Evolutionary conservation across 2,797 vertebrate genomes (phyloP), one percentile per base, ranked within the genome.

Genomic region (Enteromius unitaeniatus): DNA sequence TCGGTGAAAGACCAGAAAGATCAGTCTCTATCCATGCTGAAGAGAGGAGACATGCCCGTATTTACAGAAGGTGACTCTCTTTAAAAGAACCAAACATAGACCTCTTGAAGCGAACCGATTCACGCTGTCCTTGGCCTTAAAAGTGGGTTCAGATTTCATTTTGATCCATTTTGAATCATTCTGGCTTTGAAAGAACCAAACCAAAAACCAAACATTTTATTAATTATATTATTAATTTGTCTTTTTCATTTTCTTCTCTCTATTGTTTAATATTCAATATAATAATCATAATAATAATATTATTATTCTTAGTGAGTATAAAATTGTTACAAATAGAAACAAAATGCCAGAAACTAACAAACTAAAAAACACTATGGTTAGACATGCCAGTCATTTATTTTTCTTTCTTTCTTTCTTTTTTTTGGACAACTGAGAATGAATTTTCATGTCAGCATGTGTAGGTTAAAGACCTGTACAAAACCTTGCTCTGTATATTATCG

Each of bases 41-140:
- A 21, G 34, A 60, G 13, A 60, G 58, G 21, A 37, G 40, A 21
- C 4, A 2, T 51, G 42, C 26, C 67, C 1, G 7, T 14, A 77
- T 42, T 26, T 26, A 26, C n/a, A 62, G 6, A 47, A 60, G 7
- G 53, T n/a, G 26, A 47, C 14, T 58, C 40, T 34, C 19, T 73
- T 28, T 47, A 11, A 58, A 75, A 55, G 21, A 58, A 55, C 19
- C 49, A 15, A 37, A 55, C 31, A 37, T 21, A 8, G 31, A 28
- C 23, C 58, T 13, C 4, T 26, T 60, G 6, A 60, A 60, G 4
- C 23, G 5, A 23, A 55, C 6, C 7, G 2, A 55, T 76, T 26
- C 74, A 77, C 21, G 15, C 74, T 77, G 17, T 42, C 40, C 58
- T 64, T 78, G 75, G 23, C 37, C 75, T 45, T 64, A 47, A 78